Evolutionary conservation across 30 jellyfish, hydroid and myxozoan genomes (phyloP), one percentile per base, ranked within the genome.

Genomic region (Pseudorhiza aurosa): DNA sequence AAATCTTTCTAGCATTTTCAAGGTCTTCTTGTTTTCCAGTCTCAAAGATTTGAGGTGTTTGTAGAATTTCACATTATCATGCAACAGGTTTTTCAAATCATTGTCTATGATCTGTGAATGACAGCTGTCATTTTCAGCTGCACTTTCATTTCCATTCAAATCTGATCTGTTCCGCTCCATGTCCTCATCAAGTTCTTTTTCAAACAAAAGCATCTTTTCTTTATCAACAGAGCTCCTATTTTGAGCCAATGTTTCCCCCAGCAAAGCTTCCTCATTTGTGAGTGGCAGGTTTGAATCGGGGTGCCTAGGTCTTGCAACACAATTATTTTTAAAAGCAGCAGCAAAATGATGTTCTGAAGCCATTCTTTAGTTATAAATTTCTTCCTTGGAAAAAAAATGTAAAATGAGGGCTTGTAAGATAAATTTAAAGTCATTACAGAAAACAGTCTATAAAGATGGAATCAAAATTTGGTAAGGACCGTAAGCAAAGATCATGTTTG

Each of bases 31-130:
- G 75, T 84, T 92, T 39, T 92, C 98, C 27, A 47, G 83, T 51
- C 92, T 86, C 18, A 92, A 71, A 25, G 73, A 80, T 46, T 85
- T 87, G 21, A 92, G 84, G 58, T 92, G 96, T 57, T 63, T 70
- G 70, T 85, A 85, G 58, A 92, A 92, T 57, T 92, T 68, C 26
- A 82, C 86, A 55, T 92, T 96, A 65, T 87, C 90, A n/a, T 79
- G 59, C 47, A 92, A 51, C 9, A 92, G 85, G 27, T 69, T 42
- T 30, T 89, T 42, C 4, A 92, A 90, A 0, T 75, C 93, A 27
- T 60, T 57, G 8, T 70, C 83, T n/a, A 43, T 22, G 4, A 57
- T 30, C 39, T 17, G 32, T 51, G 70, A 45, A 45, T 46, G 44
- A 31, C 7, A 15, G 12, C 25, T 30, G 60, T 28, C 57, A 58